phyloP scores from a whole-genome alignment of 1,140 invertebrate genomes.

The Lordiphosa collinella region DNA sequence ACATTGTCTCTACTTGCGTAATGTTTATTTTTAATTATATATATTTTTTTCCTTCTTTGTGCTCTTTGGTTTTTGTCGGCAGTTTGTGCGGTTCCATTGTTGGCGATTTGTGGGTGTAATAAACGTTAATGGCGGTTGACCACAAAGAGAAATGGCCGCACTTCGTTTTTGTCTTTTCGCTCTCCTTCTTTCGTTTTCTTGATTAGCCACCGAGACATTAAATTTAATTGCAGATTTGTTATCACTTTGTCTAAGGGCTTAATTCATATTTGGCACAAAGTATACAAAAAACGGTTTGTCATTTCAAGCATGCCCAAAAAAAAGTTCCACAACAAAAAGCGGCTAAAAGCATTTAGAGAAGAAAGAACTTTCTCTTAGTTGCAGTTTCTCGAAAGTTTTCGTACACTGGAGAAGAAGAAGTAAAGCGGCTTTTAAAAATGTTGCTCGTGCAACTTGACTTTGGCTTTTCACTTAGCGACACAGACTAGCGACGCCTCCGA shows the following conservation, averaged over 20 bases:
- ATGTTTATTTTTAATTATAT: constrained; percentile 78
- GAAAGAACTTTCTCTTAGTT: constrained; percentile 37
- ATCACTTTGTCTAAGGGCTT: constrained; percentile 67
- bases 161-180: constrained; percentile 38
- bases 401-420: constrained; percentile 50
- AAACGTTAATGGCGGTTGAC: constrained; percentile 76
- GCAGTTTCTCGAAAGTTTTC: constrained; percentile 50
- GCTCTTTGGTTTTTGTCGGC: constrained; percentile 66
- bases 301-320: constrained; percentile 33
- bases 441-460: constrained; percentile 57
- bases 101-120: constrained; percentile 65
- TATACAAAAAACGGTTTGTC: constrained; percentile 8
- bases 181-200: constrained; percentile 32
- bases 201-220: constrained; percentile 49
- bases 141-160: constrained; percentile 70
- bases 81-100: constrained; percentile 28
- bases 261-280: constrained; percentile 40
- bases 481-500: constrained; percentile 24
- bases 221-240: constrained; percentile 71
- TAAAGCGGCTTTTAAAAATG: constrained; percentile 72
- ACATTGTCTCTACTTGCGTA: constrained; percentile 57
- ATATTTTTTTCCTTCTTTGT: constrained; percentile 49
- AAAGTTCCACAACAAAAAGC: constrained; percentile 50
- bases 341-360: constrained; percentile 64
- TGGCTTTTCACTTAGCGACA: constrained; percentile 65